A percentile compares a stretch with the other conserved stretches of the same genome.
Conservation (phyloP, 2,113 vertebrate genomes). For the Daubentonia madagascariensis region DNA sequence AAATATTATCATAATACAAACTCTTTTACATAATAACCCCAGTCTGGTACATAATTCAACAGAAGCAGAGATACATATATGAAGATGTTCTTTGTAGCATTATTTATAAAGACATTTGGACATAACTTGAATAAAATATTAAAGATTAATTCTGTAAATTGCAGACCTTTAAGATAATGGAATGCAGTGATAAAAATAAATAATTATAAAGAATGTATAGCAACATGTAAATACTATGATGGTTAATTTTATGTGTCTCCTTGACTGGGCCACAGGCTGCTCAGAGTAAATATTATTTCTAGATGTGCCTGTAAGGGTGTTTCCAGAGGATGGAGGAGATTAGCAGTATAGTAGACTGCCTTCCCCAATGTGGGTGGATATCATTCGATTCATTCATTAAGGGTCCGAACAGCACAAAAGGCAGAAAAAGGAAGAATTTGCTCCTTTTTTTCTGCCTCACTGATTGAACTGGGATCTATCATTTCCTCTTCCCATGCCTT, state of each 20-base stretch:
- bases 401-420: background rate
- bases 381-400: background rate
- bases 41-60: background rate
- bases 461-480: background rate
- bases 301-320: background rate
- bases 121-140: background rate
- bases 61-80: background rate
- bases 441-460: background rate
- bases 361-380: too few relatives aligned
- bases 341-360: background rate
- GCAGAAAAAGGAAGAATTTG: background rate
- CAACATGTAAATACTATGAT: background rate
- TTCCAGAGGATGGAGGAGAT: background rate
- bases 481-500: background rate
- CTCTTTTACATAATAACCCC: background rate
- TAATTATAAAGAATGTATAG: background rate
- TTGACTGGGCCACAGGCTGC: background rate
- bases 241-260: background rate
- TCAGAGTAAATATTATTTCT: too few relatives aligned
- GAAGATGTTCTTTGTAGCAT: background rate
- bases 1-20: background rate
- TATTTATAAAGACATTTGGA: background rate
- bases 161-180: background rate
- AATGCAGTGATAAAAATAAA: background rate
- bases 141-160: background rate